Evolutionary conservation across 2,888 invertebrate genomes (phyloP), one percentile per base, ranked within the genome.

Genomic region (Cynaeus angustus): DNA sequence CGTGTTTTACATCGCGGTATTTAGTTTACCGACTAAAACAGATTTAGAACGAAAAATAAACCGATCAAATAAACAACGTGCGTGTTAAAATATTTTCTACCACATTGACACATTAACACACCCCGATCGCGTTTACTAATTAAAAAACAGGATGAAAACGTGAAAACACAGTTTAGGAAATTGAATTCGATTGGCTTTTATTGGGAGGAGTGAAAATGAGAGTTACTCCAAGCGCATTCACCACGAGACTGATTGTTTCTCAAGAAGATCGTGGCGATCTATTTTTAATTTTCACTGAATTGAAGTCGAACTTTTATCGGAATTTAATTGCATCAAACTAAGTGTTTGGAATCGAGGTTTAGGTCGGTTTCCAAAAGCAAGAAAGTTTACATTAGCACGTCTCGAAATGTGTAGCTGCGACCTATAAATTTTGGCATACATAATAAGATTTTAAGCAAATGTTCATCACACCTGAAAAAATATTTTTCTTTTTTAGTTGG

Each of bases 401-500:
- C n/a, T n/a, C n/a, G n/a, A n/a, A n/a, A n/a, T n/a, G n/a, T n/a
- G n/a, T n/a, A n/a, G n/a, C n/a, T n/a, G n/a, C n/a, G n/a, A n/a
- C n/a, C n/a, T n/a, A n/a, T n/a, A n/a, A n/a, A n/a, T n/a, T n/a
- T n/a, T n/a, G n/a, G n/a, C n/a, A n/a, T n/a, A n/a, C n/a, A n/a
- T n/a, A n/a, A n/a, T n/a, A n/a, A n/a, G n/a, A n/a, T n/a, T n/a
- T n/a, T n/a, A n/a, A n/a, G n/a, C n/a, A 21, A 21, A 21, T 21
- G 4, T 21, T 21, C 4, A 21, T 21, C 21, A 21, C 21, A 46
- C 2, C n/a, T 46, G 7, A 9, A 16, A 46, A 16, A 16, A 46
- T 16, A 46, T 16, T 46, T 46, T 1, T 13, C 14, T 9, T 56
- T 56, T 56, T 26, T 81, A 95, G 94, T 89, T 99, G 66, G 99